Base-by-base conservation (phyloP, 2,113 vertebrate species). In the Sylvia atricapilla region DNA sequence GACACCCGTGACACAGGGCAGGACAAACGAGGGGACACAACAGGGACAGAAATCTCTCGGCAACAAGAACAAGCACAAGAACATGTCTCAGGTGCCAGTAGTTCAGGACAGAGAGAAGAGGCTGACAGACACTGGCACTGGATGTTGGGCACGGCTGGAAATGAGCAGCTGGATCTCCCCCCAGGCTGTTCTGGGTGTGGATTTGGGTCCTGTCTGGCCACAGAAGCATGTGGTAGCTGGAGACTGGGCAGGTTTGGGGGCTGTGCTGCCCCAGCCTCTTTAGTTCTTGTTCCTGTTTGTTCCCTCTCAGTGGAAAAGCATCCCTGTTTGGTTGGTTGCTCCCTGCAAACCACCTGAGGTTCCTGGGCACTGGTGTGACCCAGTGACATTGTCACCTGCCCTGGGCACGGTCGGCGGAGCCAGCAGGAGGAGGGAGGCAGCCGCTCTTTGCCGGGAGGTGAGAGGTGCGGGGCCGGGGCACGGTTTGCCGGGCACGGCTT, bases 11-110 rank as follows among this genome's bases (percentile, higher is more conserved):
- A 24, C 47, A 49, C 13, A 14, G 23, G 47, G 24, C 6, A 49
- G 6, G 23, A 14, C 47, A 24, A 49, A 49, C 12, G 23, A 49
- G 47, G 23, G 47, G 47, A 49, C 47, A 49, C 47, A 14, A 47
- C 21, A 23, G 11, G 46, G 46, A 47, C 46, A 47, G 21, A 47
- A 24, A 49, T 14, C 23, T 24, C 47, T 24, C 7, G 7, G 47
- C 47, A 24, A 49, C 13, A 49, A 24, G 23, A 24, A 49, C 8
- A 13, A 13, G 13, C 12, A 49, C 13, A 4, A 49, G 35, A 41
- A 6, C 8, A 31, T 2, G 2, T 24, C 37, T 44, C 39, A 31
- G 35, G 25, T 13, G 10, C 19, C 1, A 1, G 30, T 4, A 15
- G 31, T 44, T 35, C 31, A 37, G 37, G 31, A 19, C 27, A 68